A percentile compares a stretch with the other conserved stretches of the same genome.
Conservation (phyloP, 2,888 invertebrate genomes). For the Baccha elongata region DNA sequence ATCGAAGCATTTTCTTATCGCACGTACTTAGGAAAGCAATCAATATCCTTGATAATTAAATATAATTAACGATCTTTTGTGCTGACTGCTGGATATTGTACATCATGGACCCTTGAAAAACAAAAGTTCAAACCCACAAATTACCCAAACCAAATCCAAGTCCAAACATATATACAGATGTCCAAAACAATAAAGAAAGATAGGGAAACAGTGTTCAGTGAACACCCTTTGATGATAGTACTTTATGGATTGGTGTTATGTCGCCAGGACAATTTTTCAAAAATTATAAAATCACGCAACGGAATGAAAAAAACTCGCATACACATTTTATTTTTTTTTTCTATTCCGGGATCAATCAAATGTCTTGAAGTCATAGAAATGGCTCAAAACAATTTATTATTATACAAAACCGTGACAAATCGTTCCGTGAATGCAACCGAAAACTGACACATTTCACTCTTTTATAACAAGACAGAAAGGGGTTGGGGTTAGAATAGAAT, state of each 20-base stretch:
- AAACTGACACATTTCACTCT: constrained; percentile 69
- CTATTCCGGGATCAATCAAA: constrained; percentile 65
- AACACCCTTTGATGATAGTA: constrained; percentile 45
- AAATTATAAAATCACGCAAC: constrained; percentile 41
- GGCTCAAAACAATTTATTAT: constrained; percentile 71
- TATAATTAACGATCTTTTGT: constrained; percentile 62
- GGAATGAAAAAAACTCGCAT: constrained; percentile 7
- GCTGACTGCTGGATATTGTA: background rate
- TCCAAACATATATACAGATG: constrained; percentile 64
- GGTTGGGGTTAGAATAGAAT: constrained; percentile 29
- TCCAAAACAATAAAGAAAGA: constrained; percentile 23
- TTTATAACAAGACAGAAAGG: constrained; percentile 22
- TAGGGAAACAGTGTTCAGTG: background rate
- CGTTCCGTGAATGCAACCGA: constrained; percentile 59
- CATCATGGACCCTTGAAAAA: constrained; percentile 17
- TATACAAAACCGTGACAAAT: constrained; percentile 67
- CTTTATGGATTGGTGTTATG: constrained; percentile 21
- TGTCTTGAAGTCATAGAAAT: constrained; percentile 60
- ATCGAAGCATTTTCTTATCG: constrained; percentile 45
- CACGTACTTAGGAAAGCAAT: constrained; percentile 67
- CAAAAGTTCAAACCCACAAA: constrained; percentile 43
- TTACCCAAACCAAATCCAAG: constrained; percentile 24
- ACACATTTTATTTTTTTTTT: background rate
- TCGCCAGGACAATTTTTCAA: constrained; percentile 60
- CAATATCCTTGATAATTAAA: constrained; percentile 72